Percentiles rank a stretch among this genome's conserved stretches.
These are phyloP conservation scores for Sigmodon hispidus DNA, from an alignment of 2,113 vertebrate genomes.

Conservation along the genomic window DNA sequence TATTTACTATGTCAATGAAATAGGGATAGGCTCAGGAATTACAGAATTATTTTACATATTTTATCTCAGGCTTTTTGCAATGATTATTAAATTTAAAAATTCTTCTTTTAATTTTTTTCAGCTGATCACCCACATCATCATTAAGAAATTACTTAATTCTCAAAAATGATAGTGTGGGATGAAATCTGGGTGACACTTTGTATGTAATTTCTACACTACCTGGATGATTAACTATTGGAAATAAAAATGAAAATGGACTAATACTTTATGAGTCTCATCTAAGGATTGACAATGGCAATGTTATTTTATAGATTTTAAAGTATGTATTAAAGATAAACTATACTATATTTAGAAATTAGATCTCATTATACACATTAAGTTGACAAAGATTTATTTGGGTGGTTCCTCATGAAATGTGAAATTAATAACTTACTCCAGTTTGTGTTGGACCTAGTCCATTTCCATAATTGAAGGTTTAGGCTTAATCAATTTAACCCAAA, in stretches of 20 bases:
- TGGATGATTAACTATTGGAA: neutral
- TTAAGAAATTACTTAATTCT: neutral
- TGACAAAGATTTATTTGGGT: neutral
- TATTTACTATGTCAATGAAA: constrained; percentile 80
- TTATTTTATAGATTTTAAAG: neutral
- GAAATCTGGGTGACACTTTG: neutral
- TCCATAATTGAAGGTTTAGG: neutral
- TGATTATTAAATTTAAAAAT: constrained; percentile 45
- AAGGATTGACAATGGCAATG: neutral
- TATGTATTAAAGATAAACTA: neutral
- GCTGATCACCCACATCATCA: neutral
- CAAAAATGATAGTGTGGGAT: neutral
- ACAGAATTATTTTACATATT: constrained; percentile 80
- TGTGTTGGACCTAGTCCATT: neutral
- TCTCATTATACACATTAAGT: neutral
- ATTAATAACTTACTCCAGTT: neutral
- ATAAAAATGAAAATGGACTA: neutral
- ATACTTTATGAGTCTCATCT: neutral
- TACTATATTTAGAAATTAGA: neutral
- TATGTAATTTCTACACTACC: neutral
- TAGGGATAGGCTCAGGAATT: constrained; percentile 80
- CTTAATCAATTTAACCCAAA: neutral
- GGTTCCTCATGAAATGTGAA: neutral
- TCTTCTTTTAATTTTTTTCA: constrained; percentile 56
- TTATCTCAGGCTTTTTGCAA: constrained; percentile 54